These are phyloP conservation scores for Atta colombica DNA, from an alignment of 1,140 invertebrate genomes.

Conservation along the genomic window DNA sequence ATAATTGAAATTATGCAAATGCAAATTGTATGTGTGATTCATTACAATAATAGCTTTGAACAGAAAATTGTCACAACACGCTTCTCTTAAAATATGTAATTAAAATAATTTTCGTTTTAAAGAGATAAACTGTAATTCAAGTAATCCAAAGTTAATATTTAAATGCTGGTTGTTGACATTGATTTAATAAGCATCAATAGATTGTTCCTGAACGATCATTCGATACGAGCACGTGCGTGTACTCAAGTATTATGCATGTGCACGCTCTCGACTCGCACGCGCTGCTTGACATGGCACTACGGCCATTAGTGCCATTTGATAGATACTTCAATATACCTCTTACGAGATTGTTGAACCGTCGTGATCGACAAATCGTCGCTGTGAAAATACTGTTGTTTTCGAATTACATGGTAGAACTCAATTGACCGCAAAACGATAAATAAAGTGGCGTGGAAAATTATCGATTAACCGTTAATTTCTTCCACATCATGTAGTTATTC, in stretches of 20 bases:
- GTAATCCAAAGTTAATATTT: slow-evolving; percentile 33
- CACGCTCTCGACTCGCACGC: slow-evolving; percentile 61
- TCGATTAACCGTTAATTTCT: slow-evolving; percentile 11
- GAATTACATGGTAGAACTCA: slow-evolving; percentile 1
- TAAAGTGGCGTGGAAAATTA: neutral
- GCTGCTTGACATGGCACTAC: neutral
- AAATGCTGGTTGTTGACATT: slow-evolving; percentile 66
- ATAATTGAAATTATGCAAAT: too few species aligned
- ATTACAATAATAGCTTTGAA: too few species aligned
- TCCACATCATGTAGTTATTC: too few species aligned
- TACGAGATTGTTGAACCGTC: slow-evolving; percentile 47
- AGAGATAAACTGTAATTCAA: neutral
- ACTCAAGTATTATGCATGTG: slow-evolving; percentile 63
- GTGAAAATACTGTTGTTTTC: neutral
- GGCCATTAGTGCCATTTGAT: slow-evolving; percentile 55
- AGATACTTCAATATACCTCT: slow-evolving; percentile 20
- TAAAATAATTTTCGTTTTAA: neutral
- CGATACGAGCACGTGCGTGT: slow-evolving; percentile 58
- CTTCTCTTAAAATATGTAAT: neutral
- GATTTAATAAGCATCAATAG: slow-evolving; percentile 75
- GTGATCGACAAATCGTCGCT: slow-evolving; percentile 57
- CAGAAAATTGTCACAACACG: neutral
- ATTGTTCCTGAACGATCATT: slow-evolving; percentile 65
- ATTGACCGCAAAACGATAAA: slow-evolving; percentile 12
- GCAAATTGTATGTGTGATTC: neutral